A percentile compares a stretch with the other conserved stretches of the same genome.
These are phyloP conservation scores for Pseudachorutes palmiensis DNA, from an alignment of 1,140 invertebrate genomes.

Conservation along the genomic window DNA sequence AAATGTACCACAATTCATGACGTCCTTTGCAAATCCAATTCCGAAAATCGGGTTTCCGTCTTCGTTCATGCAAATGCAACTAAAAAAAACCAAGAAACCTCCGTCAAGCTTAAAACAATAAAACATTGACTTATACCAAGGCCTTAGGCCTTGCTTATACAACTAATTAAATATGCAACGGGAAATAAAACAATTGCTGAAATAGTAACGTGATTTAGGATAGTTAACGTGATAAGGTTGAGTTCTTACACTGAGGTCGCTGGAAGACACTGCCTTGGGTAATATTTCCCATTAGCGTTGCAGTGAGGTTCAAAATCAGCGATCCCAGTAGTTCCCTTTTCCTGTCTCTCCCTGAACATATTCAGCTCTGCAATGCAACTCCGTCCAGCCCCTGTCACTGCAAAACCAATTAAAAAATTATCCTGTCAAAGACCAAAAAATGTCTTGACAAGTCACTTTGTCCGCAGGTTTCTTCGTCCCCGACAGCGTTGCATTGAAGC, in stretches of 20 bases:
- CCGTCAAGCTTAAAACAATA: background rate
- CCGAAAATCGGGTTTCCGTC: conserved; percentile 31
- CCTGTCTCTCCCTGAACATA: conserved; percentile 1
- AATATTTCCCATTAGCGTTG: conserved; percentile 18
- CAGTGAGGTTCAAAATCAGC: conserved; percentile 32
- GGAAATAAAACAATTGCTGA: background rate
- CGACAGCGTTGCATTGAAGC: conserved; percentile 18
- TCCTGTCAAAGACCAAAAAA: too few relatives aligned
- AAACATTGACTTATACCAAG: background rate
- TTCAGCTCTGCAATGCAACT: conserved; percentile 15
- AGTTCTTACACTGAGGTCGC: conserved; percentile 1
- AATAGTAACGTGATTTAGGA: background rate
- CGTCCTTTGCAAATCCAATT: conserved; percentile 11
- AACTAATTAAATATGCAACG: background rate
- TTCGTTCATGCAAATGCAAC: conserved; percentile 31
- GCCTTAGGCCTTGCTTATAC: background rate
- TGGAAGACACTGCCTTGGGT: conserved; percentile 4
- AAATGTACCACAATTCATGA: conserved; percentile 27
- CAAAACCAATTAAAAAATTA: too few relatives aligned
- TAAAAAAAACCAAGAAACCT: too few relatives aligned
- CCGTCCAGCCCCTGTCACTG: background rate
- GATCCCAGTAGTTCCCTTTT: conserved; percentile 23
- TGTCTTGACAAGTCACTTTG: conserved; percentile 15
- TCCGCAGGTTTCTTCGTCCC: conserved; percentile 12
- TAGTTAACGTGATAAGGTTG: background rate